phyloP scores from a whole-genome alignment of 2,888 invertebrate species.

The Leptura quadrifasciata region DNA sequence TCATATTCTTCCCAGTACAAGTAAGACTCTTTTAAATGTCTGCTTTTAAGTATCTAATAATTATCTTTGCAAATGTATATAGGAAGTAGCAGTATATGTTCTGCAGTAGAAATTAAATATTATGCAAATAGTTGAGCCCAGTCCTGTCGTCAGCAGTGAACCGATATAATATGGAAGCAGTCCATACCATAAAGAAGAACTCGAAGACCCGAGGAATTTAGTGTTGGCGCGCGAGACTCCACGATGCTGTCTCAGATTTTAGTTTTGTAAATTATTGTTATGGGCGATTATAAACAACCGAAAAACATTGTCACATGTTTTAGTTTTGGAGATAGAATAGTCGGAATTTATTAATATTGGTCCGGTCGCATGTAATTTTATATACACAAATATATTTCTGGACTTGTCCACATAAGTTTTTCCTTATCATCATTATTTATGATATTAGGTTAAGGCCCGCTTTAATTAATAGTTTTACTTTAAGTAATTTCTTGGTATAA shows the following conservation, averaged over 20 bases:
- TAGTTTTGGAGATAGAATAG: slow-evolving; percentile 63
- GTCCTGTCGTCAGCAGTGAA: slow-evolving; percentile 20
- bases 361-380: slow-evolving; percentile 59
- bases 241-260: slow-evolving; percentile 66
- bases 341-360: slow-evolving; percentile 66
- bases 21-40: no score
- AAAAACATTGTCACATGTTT: slow-evolving; percentile 65
- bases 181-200: slow-evolving; percentile 49
- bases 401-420: slow-evolving; percentile 39
- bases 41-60: no score
- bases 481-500: slow-evolving; percentile 3
- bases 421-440: slow-evolving; percentile 48
- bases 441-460: slow-evolving; percentile 44
- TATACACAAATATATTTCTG: slow-evolving; percentile 46
- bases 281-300: slow-evolving; percentile 65
- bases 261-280: slow-evolving; percentile 66
- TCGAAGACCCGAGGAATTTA: slow-evolving; percentile 62
- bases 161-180: slow-evolving; percentile 56
- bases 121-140: slow-evolving; percentile 10
- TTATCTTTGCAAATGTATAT: no score
- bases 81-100: no score
- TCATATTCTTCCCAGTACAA: no score
- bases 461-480: slow-evolving; percentile 36
- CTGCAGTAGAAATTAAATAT: background rate
- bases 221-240: slow-evolving; percentile 65